These are phyloP conservation scores for Cancer borealis DNA, from an alignment of 2,888 invertebrate species.

Conservation along the genomic window DNA sequence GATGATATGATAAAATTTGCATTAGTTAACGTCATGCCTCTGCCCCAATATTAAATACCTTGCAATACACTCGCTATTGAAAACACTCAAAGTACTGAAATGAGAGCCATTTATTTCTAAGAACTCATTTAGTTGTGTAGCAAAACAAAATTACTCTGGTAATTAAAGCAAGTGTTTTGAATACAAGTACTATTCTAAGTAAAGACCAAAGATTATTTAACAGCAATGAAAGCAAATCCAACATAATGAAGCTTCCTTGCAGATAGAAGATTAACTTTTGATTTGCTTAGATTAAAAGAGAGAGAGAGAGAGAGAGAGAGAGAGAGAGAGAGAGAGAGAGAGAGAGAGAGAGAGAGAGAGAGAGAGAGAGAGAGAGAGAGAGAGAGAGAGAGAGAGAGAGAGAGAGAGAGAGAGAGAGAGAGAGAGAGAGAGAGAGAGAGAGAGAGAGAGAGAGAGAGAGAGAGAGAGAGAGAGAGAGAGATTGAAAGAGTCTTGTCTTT, in stretches of 20 bases:
- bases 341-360: too few relatives aligned
- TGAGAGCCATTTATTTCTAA: not conserved
- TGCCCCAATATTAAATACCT: not conserved
- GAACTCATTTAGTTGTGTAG: not conserved
- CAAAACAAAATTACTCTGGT: not conserved
- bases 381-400: too few relatives aligned
- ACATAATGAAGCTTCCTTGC: not conserved
- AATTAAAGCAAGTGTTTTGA: not conserved
- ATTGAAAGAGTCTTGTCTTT: not conserved
- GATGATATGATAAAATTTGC: not conserved
- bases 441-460: conserved; percentile 37
- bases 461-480: conserved; percentile 40
- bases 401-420: not conserved
- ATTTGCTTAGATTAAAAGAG: not conserved
- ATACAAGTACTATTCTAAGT: not conserved
- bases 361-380: too few relatives aligned
- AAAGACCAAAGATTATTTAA: not conserved
- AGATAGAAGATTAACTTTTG: not conserved
- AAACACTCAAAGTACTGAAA: conserved; percentile 8
- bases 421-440: conserved; percentile 22
- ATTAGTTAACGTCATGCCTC: not conserved
- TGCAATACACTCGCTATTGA: not conserved
- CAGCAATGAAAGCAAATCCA: not conserved
- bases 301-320: too few relatives aligned
- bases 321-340: too few relatives aligned